These are phyloP conservation scores for Hemiprocne comata DNA, from an alignment of 2,113 vertebrate species.

Conservation along the genomic window DNA sequence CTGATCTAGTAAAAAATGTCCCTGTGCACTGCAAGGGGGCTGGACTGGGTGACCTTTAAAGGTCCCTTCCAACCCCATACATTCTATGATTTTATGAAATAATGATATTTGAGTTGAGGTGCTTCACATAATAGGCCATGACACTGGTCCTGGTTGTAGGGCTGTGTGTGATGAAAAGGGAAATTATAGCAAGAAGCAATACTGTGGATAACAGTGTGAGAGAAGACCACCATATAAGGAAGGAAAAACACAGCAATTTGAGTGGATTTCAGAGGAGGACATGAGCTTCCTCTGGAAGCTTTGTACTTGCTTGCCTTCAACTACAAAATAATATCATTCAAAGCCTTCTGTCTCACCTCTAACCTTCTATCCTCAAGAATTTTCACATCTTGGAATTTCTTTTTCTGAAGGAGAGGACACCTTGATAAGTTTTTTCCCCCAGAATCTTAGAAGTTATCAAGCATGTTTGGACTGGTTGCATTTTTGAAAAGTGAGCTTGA, in stretches of 20 bases:
- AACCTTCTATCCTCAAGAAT: background rate
- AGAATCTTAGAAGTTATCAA: background rate
- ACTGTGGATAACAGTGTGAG: background rate
- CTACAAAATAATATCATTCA: background rate
- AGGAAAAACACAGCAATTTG: background rate
- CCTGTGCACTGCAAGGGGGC: too few species aligned
- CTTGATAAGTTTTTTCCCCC: fast-evolving
- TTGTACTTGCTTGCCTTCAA: background rate
- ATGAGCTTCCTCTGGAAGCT: background rate
- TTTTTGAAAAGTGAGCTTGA: background rate
- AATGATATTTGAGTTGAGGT: background rate
- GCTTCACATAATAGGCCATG: background rate
- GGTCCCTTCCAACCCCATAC: too few species aligned
- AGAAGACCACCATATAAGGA: background rate
- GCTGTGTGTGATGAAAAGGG: background rate
- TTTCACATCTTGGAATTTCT: background rate
- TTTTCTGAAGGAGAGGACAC: background rate
- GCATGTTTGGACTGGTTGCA: background rate
- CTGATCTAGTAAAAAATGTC: too few species aligned
- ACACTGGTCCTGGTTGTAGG: background rate
- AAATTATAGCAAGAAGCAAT: background rate
- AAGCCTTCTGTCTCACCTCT: background rate
- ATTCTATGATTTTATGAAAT: background rate
- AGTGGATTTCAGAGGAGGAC: background rate
- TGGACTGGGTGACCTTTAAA: too few species aligned